Percentiles rank a stretch among this genome's conserved stretches.
These are phyloP conservation scores for Netelia melanura DNA, from an alignment of 2,888 invertebrate genomes.

Conservation along the genomic window DNA sequence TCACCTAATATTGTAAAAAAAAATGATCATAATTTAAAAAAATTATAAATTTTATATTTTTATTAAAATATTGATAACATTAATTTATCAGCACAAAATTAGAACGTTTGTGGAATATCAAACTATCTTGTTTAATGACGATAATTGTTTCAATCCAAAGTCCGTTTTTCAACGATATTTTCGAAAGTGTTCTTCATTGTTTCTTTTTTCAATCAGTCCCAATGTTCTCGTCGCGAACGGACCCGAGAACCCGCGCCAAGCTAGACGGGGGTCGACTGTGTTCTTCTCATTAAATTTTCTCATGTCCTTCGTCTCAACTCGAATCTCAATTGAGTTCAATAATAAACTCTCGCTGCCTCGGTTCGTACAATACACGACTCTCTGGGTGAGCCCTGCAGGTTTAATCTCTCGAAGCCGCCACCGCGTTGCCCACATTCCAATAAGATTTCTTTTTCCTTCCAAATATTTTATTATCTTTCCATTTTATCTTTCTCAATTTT, in stretches of 20 bases:
- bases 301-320: slow-evolving; percentile 53
- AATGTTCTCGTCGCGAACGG: neutral
- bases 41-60: no score
- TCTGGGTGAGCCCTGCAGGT: slow-evolving; percentile 22
- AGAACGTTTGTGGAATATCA: no score
- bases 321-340: slow-evolving; percentile 65
- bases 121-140: no score
- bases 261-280: slow-evolving; percentile 9
- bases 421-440: neutral
- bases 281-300: slow-evolving; percentile 58
- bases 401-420: slow-evolving; percentile 1
- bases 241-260: neutral
- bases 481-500: no score
- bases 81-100: no score
- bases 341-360: slow-evolving; percentile 22
- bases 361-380: neutral
- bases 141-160: no score
- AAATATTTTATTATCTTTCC: neutral
- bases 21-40: no score
- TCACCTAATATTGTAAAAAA: no score
- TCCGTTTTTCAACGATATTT: no score
- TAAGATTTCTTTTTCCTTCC: neutral
- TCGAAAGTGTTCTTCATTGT: no score
- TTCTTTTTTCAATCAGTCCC: neutral
- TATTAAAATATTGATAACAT: no score